Base-by-base conservation (phyloP, 1,140 invertebrate genomes). In the Leptoteleia sp. region DNA sequence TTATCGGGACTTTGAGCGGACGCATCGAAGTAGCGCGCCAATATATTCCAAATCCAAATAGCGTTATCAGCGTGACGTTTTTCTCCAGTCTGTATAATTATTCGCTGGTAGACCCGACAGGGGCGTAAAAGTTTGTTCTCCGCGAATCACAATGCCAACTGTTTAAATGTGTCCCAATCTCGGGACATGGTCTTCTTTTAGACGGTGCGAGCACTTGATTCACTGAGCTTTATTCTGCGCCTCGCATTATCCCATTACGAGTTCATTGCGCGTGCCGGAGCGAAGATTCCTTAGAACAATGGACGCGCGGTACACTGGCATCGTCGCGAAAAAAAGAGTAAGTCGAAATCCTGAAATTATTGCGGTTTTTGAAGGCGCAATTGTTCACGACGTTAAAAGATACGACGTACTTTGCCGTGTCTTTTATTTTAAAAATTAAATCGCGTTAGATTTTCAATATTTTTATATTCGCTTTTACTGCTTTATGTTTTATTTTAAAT, bases 221-320 rank as follows among this genome's bases (percentile, higher is more conserved):
- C 62, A 38, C 48, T 42, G 47, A 59, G 65, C 71, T 65, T 79
- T 71, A 71, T 71, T 65, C 59, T 62, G 65, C 12, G 50, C 27
- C 52, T 54, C 47, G 65, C 59, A 75, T 79, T 64, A 79, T 79
- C 77, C 65, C 65, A 79, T 79, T 79, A 79, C 52, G 52, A 71
- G 71, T 68, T 79, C 71, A 79, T 79, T 75, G 59, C 71, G 68
- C 71, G 77, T 75, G 54, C 70, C 59, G 40, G 42, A 71, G 59
- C 59, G 65, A 75, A 79, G 77, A 75, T 75, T 75, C 22, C 70
- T 48, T 47, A 52, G 77, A 65, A 79, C 65, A 79, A 75, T 79
- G 57, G 71, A 7, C 29, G 25, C 54, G 17, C 57, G 70, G 71
- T 75, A 79, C 57, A 80, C 78, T 50, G 37, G 40, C 55, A 55